A percentile compares a stretch with the other conserved stretches of the same genome.
These are phyloP conservation scores for Mylabris sibirica DNA, from an alignment of 2,888 invertebrate genomes.

Conservation along the genomic window DNA sequence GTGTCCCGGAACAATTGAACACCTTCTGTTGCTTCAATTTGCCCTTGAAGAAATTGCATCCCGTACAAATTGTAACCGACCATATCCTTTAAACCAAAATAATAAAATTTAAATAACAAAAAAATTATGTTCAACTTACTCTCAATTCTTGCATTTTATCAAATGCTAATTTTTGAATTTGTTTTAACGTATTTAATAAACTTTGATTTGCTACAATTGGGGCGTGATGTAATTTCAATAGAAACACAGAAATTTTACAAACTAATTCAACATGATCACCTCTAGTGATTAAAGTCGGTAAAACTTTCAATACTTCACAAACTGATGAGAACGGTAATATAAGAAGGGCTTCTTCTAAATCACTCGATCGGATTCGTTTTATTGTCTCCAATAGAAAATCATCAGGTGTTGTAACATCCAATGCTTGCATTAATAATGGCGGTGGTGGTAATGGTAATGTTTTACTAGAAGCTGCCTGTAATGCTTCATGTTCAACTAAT, in stretches of 20 bases:
- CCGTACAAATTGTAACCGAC: slow-evolving; percentile 88
- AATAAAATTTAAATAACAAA: no score
- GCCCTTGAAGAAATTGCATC: slow-evolving; percentile 76
- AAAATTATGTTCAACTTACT: no score
- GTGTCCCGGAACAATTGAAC: slow-evolving; percentile 83
- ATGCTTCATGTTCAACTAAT: slow-evolving; percentile 63
- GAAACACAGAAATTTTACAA: slow-evolving; percentile 78
- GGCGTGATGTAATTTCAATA: slow-evolving; percentile 78
- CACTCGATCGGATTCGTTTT: slow-evolving; percentile 82
- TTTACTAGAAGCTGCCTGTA: slow-evolving; percentile 54
- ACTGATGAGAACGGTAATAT: slow-evolving; percentile 85
- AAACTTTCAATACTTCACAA: slow-evolving; percentile 75
- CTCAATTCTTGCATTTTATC: slow-evolving; percentile 68
- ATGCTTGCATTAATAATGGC: slow-evolving; percentile 85
- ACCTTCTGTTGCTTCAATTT: slow-evolving; percentile 77
- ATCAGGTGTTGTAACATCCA: slow-evolving; percentile 74
- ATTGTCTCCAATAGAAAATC: slow-evolving; percentile 85
- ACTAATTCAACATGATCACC: slow-evolving; percentile 80
- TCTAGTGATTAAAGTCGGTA: slow-evolving; percentile 73
- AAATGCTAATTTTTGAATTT: slow-evolving; percentile 67
- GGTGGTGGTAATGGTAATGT: slow-evolving; percentile 64
- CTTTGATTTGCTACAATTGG: slow-evolving; percentile 78
- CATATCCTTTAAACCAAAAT: slow-evolving; percentile 69
- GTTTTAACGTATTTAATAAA: slow-evolving; percentile 71
- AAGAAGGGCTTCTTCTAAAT: slow-evolving; percentile 88